These are phyloP conservation scores for Bactericera cockerelli DNA, from an alignment of 1,140 invertebrate genomes.

Conservation along the genomic window DNA sequence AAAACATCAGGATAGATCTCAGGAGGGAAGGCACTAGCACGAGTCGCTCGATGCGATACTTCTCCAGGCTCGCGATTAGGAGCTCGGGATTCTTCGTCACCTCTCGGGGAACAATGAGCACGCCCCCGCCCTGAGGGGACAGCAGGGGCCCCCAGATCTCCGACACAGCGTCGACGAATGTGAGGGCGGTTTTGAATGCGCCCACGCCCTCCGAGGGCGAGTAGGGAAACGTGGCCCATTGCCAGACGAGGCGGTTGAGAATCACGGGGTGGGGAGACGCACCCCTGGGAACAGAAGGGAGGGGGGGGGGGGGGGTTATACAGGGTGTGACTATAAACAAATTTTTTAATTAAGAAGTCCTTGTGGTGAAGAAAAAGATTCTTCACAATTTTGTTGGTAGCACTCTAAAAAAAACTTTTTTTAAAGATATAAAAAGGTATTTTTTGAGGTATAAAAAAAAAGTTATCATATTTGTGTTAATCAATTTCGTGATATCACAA, in stretches of 20 bases:
- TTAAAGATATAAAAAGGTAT: no score
- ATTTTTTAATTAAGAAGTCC: not conserved
- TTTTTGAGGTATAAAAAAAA: no score
- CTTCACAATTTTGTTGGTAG: no score
- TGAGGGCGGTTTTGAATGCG: slow-evolving; percentile 74
- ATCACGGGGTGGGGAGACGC: slow-evolving; percentile 62
- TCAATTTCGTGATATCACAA: no score
- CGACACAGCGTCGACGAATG: slow-evolving; percentile 72
- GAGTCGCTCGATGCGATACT: slow-evolving; percentile 56
- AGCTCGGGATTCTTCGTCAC: slow-evolving; percentile 57
- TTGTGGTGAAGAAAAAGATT: no score
- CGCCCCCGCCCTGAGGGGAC: slow-evolving; percentile 35
- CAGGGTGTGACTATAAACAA: not conserved
- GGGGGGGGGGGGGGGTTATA: no score
- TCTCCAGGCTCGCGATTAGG: slow-evolving; percentile 46
- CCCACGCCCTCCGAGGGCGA: slow-evolving; percentile 42
- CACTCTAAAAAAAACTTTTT: no score
- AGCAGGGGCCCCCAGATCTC: slow-evolving; percentile 73
- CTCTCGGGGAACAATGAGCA: slow-evolving; percentile 52
- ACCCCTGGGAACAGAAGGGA: slow-evolving; percentile 54
- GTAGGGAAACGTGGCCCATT: slow-evolving; percentile 63
- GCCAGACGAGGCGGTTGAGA: slow-evolving; percentile 67
- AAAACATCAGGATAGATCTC: slow-evolving; percentile 54
- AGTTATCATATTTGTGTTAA: no score
- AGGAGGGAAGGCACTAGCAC: slow-evolving; percentile 70